Base-by-base conservation (phyloP, 2,888 invertebrate genomes). In the Agriotes lineatus region DNA sequence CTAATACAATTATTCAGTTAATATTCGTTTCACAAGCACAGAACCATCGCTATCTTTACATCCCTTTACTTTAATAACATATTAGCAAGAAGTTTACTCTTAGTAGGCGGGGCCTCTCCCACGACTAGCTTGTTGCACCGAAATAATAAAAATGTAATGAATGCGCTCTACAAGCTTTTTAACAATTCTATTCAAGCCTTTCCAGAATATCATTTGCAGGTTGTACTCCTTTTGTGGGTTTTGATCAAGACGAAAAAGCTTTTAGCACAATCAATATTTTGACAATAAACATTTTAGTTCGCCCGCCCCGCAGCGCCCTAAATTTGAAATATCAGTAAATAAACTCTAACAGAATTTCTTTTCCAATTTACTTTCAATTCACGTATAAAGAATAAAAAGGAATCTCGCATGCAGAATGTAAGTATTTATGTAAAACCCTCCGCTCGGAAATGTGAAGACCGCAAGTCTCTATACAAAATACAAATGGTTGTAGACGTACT, bases 341-440 rank as follows among this genome's bases (percentile, higher is more conserved):
- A 70, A 74, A 74, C 67, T 75, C 69, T 69, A 69, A 71, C 68
- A 72, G 72, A 72, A 74, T 76, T 74, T 76, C 76, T 72, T 64
- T 63, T 70, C 69, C 68, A 74, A 75, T 76, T 73, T 69, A 73
- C 73, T 73, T 77, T 74, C 77, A 69, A 75, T 76, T 74, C 78
- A 78, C 77, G 78, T 78, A 72, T 58, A 57, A 65, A 67, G 74
- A 77, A 79, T 77, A 77, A 77, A 77, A 75, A 75, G 72, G 75
- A 76, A 77, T 76, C 75, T 71, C 64, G 75, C 70, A 76, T 74
- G 65, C 70, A 70, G 70, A 75, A 77, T 76, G 77, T 75, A 76
- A 72, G 75, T 74, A 75, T 75, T 77, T 77, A 76, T 78, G 76
- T 76, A 76, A 75, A 78, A 78, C 74, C 75, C 70, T 67, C 72